Percentiles rank a stretch among this genome's conserved stretches.
Evolutionary conservation across 2,113 vertebrate genomes (phyloP).

Genomic region (Pedetes capensis): DNA sequence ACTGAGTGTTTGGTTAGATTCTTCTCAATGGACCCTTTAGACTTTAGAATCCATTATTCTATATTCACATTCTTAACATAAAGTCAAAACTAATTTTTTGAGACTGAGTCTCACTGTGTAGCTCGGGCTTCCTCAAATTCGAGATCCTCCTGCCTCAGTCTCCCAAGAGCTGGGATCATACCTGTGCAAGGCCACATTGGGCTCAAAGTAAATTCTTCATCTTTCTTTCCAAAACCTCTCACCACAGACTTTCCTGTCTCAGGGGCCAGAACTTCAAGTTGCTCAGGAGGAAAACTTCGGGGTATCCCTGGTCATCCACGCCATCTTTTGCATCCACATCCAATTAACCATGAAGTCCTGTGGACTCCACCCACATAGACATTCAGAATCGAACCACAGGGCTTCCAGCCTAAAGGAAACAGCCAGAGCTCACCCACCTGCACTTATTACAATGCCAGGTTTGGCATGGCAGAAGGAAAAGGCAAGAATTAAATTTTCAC

Average conservation of each 20-base stretch:
- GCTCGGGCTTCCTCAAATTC: no score
- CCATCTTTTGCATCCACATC: background rate
- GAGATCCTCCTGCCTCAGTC: no score
- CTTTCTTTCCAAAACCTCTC: background rate
- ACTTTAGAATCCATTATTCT: background rate
- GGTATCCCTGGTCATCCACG: background rate
- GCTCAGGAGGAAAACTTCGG: background rate
- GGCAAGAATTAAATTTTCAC: background rate
- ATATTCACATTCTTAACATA: background rate
- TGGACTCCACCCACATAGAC: background rate
- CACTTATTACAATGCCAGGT: no score
- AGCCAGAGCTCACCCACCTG: background rate
- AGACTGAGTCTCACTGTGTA: no score
- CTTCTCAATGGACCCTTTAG: background rate
- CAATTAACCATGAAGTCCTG: background rate
- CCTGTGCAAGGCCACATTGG: no score
- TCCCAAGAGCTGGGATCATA: no score
- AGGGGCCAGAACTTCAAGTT: background rate
- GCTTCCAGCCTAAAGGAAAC: background rate
- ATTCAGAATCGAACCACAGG: background rate
- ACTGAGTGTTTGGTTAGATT: background rate
- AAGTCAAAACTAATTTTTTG: background rate
- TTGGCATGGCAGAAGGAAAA: background rate
- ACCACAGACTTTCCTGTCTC: background rate
- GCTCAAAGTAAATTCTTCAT: background rate